Base-by-base conservation (phyloP, 1,140 invertebrate genomes). In the Drosophila simulans region DNA sequence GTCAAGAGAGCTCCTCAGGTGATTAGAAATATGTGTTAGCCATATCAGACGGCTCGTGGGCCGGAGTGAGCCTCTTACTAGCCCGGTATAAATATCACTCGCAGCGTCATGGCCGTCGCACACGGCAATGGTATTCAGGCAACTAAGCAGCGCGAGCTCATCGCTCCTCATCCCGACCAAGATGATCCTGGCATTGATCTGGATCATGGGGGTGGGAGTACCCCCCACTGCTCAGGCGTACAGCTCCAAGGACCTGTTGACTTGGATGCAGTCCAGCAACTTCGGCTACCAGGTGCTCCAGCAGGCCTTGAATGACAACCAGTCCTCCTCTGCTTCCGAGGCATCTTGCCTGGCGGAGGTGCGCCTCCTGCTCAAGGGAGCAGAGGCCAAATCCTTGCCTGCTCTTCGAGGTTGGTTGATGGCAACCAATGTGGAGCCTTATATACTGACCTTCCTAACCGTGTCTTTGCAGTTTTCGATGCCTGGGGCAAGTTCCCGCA, bases 401-500 rank as follows among this genome's bases (percentile, higher is more conserved):
- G 85, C 85, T 3, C n/a, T 90, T 2, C 22, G 42, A 58, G 77
- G 85, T 84, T 48, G 78, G 75, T 12, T 22, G 31, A 10, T 4
- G 0, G 3, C n/a, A 0, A 0, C 5, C 3, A 5, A 34, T 10
- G 3, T 31, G 15, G 1, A 34, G 0, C 2, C n/a, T 8, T 1
- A 10, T 5, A 7, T 42, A 27, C 12, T 35, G 17, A 52, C 0
- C 35, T 3, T 7, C 1, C 1, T 0, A 3, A 20, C 42, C 4
- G 5, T n/a, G n/a, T n/a, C n/a, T 31, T 15, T 31, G 7, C 57
- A 91, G 90, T 91, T 37, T 53, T 91, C 5, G 90, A 91, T 45
- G 75, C 90, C 5, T 91, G 90, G 90, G 90, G 85, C 22, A 91
- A 91, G 64, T 81, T 88, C 7, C 90, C 90, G 4, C 68, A 86